These are phyloP conservation scores for Tethea ocularis DNA, from an alignment of 2,888 invertebrate species.

Conservation along the genomic window DNA sequence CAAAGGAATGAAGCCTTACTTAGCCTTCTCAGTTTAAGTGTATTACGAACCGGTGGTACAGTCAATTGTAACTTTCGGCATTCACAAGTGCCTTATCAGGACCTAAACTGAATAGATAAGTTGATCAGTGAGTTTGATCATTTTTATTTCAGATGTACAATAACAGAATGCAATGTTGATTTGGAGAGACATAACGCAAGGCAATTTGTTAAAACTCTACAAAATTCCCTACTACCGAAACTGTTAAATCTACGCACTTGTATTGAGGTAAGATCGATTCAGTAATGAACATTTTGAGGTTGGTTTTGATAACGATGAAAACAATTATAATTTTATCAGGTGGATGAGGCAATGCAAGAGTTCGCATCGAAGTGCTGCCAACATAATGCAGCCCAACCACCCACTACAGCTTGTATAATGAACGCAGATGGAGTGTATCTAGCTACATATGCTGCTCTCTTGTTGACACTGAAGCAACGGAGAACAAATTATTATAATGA, in stretches of 20 bases:
- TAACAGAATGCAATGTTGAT: constrained; percentile 89
- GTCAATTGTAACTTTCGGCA: too few species aligned
- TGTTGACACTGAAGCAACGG: constrained; percentile 91
- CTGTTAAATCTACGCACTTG: constrained; percentile 90
- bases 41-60: too few species aligned
- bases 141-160: constrained; percentile 65
- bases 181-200: constrained; percentile 94
- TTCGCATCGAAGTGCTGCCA: constrained; percentile 96
- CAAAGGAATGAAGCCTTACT: too few species aligned
- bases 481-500: constrained; percentile 89
- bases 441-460: constrained; percentile 93
- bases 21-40: too few species aligned
- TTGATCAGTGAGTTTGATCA: too few species aligned
- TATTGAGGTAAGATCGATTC: constrained; percentile 84
- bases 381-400: constrained; percentile 86
- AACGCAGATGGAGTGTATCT: constrained; percentile 98
- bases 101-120: too few species aligned
- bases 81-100: too few species aligned
- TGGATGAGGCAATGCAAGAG: constrained; percentile 95
- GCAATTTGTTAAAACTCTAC: constrained; percentile 91
- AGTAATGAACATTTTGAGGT: background rate
- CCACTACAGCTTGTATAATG: constrained; percentile 89
- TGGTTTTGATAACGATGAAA: background rate
- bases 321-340: constrained; percentile 57
- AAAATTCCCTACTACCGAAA: constrained; percentile 89